These are phyloP conservation scores for Galago senegalensis DNA, from an alignment of 2,797 vertebrate genomes.

Conservation along the genomic window DNA sequence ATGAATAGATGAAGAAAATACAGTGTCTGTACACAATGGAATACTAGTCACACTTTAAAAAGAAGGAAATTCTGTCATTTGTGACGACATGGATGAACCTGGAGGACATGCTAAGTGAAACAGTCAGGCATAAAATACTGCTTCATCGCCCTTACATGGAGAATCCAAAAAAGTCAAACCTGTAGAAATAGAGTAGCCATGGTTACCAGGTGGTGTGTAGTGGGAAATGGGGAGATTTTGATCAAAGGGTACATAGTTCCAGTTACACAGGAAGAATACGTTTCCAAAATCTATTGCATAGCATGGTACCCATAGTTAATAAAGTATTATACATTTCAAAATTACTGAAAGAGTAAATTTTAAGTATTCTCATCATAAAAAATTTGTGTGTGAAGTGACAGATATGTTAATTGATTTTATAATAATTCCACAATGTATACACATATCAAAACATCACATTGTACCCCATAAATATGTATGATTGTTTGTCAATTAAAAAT, in stretches of 20 bases:
- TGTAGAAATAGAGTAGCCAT: neutral
- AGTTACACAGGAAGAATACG: neutral
- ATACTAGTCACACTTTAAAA: neutral
- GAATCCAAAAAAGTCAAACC: neutral
- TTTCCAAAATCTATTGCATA: neutral
- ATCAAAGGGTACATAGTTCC: neutral
- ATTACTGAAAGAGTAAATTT: neutral
- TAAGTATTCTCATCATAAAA: neutral
- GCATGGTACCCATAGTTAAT: neutral
- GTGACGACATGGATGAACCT: neutral
- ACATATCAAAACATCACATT: neutral
- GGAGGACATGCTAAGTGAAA: neutral
- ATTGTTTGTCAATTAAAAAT: constrained; percentile 4
- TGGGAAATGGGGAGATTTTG: neutral
- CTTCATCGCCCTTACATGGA: neutral
- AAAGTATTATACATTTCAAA: neutral
- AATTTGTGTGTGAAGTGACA: neutral
- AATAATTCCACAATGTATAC: neutral
- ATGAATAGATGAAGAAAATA: neutral
- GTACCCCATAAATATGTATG: neutral
- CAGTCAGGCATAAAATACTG: neutral
- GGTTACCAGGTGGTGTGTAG: neutral
- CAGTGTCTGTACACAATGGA: neutral
- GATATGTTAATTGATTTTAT: neutral
- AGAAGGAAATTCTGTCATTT: neutral